These are phyloP conservation scores for Danionella dracula DNA, from an alignment of 2,797 vertebrate species.

Conservation along the genomic window DNA sequence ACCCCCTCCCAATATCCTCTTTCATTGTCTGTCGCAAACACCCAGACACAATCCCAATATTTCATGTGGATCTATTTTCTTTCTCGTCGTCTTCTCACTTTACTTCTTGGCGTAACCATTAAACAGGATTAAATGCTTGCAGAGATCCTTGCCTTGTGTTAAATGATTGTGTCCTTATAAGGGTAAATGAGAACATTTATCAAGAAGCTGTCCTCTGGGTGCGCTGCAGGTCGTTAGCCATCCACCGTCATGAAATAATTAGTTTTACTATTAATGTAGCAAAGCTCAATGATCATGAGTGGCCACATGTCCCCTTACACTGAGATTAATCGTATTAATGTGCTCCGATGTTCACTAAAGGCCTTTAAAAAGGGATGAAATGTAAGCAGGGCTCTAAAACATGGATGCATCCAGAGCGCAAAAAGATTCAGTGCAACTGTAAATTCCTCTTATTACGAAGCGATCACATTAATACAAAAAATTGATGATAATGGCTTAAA, in stretches of 20 bases:
- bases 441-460: slow-evolving; percentile 8
- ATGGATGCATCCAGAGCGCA: not conserved
- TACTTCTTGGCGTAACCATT: slow-evolving; percentile 35
- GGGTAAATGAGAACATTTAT: slow-evolving; percentile 45
- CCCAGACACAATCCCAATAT: slow-evolving; percentile 11
- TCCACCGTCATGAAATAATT: slow-evolving; percentile 48
- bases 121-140: slow-evolving; percentile 48
- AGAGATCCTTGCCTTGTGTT: slow-evolving; percentile 17
- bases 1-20: slow-evolving; percentile 13
- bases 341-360: slow-evolving; percentile 39
- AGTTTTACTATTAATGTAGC: slow-evolving; percentile 51
- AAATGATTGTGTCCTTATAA: slow-evolving; percentile 45
- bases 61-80: slow-evolving; percentile 24
- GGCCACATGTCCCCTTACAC: slow-evolving; percentile 40
- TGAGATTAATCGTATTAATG: slow-evolving; percentile 46
- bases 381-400: slow-evolving; percentile 2
- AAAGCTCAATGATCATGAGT: slow-evolving; percentile 45
- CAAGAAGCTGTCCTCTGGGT: slow-evolving; percentile 37
- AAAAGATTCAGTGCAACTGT: slow-evolving; percentile 3
- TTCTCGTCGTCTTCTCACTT: slow-evolving; percentile 15
- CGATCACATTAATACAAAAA: slow-evolving; percentile 9
- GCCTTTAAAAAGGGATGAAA: slow-evolving; percentile 43
- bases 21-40: slow-evolving; percentile 20
- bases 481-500: not conserved
- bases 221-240: slow-evolving; percentile 47